Percentiles rank a stretch among this genome's conserved stretches.
phyloP scores from a whole-genome alignment of 2,113 vertebrate species.

The Saguinus imperator region DNA sequence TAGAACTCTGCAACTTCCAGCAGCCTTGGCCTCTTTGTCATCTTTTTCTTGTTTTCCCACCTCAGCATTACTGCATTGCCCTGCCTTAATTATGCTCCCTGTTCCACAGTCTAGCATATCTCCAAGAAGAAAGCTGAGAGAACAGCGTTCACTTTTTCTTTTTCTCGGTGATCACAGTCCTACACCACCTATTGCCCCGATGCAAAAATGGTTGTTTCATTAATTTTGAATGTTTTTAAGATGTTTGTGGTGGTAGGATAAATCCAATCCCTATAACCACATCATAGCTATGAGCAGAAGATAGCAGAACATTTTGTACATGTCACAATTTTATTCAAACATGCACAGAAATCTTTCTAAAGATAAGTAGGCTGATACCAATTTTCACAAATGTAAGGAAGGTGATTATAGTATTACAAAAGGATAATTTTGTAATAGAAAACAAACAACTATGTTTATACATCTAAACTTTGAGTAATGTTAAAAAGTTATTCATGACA shows the following conservation, averaged over 20 bases:
- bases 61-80: background rate
- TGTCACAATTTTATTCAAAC: background rate
- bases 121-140: background rate
- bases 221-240: background rate
- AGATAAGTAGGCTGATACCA: background rate
- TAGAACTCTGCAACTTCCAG: background rate
- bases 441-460: background rate
- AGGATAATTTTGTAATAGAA: background rate
- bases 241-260: background rate
- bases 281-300: background rate
- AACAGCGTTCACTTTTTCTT: background rate
- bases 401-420: background rate
- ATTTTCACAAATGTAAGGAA: background rate
- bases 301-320: background rate
- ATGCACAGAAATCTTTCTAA: background rate
- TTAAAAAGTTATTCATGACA: background rate
- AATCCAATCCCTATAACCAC: background rate
- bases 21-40: background rate
- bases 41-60: background rate
- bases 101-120: background rate
- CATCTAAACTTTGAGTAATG: background rate
- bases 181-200: background rate
- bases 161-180: background rate
- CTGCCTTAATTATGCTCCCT: background rate
- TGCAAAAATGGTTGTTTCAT: background rate